These are phyloP conservation scores for Rhinatrema bivittatum DNA, from an alignment of 2,797 vertebrate genomes.

Conservation along the genomic window DNA sequence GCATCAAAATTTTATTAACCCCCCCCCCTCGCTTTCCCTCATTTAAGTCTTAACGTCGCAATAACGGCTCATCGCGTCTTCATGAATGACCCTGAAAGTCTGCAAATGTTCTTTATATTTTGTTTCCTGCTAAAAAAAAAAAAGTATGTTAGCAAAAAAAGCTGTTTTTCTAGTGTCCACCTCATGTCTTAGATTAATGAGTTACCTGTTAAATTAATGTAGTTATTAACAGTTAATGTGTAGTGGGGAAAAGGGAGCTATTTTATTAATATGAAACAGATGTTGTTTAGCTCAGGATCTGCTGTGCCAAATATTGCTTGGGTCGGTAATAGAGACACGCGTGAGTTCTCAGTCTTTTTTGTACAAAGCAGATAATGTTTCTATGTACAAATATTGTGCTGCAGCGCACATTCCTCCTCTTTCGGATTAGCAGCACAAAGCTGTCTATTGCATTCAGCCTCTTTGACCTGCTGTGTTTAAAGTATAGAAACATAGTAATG, in stretches of 20 bases:
- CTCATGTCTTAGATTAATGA: not conserved
- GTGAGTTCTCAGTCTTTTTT: conserved; percentile 11
- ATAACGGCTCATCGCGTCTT: too few relatives aligned
- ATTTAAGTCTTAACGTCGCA: too few relatives aligned
- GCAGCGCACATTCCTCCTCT: conserved; percentile 2
- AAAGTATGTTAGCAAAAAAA: too few relatives aligned
- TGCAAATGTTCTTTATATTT: too few relatives aligned
- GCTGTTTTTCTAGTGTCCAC: not conserved
- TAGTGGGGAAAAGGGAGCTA: not conserved
- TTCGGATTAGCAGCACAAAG: not conserved
- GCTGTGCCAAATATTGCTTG: conserved; percentile 22
- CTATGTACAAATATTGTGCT: conserved; percentile 4
- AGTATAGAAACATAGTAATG: too few relatives aligned
- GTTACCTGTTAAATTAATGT: conserved; percentile 8
- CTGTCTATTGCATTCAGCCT: too few relatives aligned
- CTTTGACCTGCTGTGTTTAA: too few relatives aligned
- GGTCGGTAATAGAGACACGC: conserved; percentile 10
- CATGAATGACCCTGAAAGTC: too few relatives aligned
- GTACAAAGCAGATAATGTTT: conserved; percentile 10
- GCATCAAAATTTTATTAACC: too few relatives aligned
- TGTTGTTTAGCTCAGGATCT: conserved; percentile 19
- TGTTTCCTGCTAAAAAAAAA: too few relatives aligned
- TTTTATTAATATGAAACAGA: conserved; percentile 16
- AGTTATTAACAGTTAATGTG: conserved; percentile 4
- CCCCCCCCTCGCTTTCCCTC: too few relatives aligned